Evolutionary conservation across 1,140 invertebrate species (phyloP).

Genomic region (Battus philenor): DNA sequence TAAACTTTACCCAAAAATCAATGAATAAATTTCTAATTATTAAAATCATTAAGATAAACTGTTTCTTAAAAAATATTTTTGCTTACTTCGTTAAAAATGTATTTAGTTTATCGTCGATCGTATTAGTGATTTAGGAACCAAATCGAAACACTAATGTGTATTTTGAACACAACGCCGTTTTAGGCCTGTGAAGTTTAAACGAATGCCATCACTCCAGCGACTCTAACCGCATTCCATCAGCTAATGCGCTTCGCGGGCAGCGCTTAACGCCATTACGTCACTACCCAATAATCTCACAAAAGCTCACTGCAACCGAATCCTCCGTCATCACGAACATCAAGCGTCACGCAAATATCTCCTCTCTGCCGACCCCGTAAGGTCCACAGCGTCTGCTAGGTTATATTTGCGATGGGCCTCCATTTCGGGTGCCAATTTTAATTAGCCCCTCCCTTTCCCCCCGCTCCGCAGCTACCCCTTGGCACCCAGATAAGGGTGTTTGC

Average conservation of each 20-base stretch:
- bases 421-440: constrained; percentile 70
- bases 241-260: constrained; percentile 21
- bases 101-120: too few species aligned
- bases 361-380: constrained; percentile 22
- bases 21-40: too few species aligned
- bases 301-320: constrained; percentile 38
- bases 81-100: too few species aligned
- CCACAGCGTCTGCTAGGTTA: constrained; percentile 15
- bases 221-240: constrained; percentile 4
- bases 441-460: constrained; percentile 36
- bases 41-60: too few species aligned
- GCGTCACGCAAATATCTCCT: constrained; percentile 7
- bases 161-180: too few species aligned
- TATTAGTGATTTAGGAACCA: too few species aligned
- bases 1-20: too few species aligned
- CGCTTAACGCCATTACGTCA: constrained; percentile 38
- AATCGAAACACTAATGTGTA: too few species aligned
- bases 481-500: constrained; percentile 69
- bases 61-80: too few species aligned
- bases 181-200: too few species aligned
- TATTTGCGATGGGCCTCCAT: constrained; percentile 30
- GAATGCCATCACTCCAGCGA: too few species aligned
- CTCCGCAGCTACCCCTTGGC: constrained; percentile 21
- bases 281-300: constrained; percentile 42
- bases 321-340: constrained; percentile 21